These are phyloP conservation scores for Arizona elegans DNA, from an alignment of 2,113 vertebrate genomes.

Conservation along the genomic window DNA sequence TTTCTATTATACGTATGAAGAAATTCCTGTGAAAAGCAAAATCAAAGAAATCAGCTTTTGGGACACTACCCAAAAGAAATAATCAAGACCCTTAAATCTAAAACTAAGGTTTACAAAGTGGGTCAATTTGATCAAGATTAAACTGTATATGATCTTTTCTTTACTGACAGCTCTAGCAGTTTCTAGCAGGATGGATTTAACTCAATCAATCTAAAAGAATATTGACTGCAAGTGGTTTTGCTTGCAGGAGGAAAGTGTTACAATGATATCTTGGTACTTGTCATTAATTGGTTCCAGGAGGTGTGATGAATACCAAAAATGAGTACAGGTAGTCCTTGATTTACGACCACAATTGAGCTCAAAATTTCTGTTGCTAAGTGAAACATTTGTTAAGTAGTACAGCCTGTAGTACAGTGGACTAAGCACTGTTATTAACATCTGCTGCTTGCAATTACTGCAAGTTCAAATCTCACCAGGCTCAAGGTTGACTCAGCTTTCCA, in stretches of 20 bases:
- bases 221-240: neutral
- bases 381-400: too few relatives aligned
- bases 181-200: neutral
- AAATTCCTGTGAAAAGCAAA: neutral
- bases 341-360: too few relatives aligned
- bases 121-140: neutral
- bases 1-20: neutral
- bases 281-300: neutral
- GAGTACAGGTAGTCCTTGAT: neutral
- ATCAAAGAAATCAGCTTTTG: neutral
- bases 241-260: neutral
- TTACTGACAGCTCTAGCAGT: neutral
- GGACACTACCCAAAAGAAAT: neutral
- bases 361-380: too few relatives aligned
- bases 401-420: too few relatives aligned
- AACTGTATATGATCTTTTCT: neutral
- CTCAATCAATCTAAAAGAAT: neutral
- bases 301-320: neutral
- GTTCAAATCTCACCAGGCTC: too few relatives aligned
- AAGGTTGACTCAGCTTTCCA: too few relatives aligned
- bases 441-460: too few relatives aligned
- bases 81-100: too few relatives aligned
- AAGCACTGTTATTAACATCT: too few relatives aligned
- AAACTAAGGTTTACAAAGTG: neutral
- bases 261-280: neutral